phyloP scores from a whole-genome alignment of 92 coral and sea anemone genomes.

The Porites cylindrica region DNA sequence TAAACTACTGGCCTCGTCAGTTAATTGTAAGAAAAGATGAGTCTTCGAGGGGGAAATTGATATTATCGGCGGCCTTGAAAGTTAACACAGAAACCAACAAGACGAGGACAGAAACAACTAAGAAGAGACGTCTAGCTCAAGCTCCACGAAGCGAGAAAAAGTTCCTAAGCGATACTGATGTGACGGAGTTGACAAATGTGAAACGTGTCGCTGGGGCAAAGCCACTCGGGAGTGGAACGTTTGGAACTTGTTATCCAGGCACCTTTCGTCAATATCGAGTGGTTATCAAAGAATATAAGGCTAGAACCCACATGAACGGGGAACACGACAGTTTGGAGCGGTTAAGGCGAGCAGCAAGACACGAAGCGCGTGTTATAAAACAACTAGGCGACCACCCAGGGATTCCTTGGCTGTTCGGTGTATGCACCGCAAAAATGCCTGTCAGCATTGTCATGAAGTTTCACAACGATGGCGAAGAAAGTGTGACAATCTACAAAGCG shows the following conservation, averaged over 20 bases:
- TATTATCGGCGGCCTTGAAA: slow-evolving; percentile 14
- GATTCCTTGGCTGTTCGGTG: slow-evolving; percentile 49
- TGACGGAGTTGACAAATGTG: slow-evolving; percentile 27
- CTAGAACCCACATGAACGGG: neutral
- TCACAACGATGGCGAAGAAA: slow-evolving; percentile 19
- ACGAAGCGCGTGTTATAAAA: slow-evolving; percentile 37
- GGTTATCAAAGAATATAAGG: slow-evolving; percentile 44
- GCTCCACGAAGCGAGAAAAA: neutral
- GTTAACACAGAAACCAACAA: neutral
- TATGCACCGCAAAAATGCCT: no score
- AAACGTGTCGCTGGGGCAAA: slow-evolving; percentile 20
- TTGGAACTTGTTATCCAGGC: slow-evolving; percentile 51
- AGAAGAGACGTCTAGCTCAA: neutral
- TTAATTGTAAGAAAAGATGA: slow-evolving; percentile 20
- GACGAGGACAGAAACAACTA: neutral
- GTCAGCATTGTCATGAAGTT: neutral
- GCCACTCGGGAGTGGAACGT: slow-evolving; percentile 46
- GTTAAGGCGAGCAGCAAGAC: slow-evolving; percentile 25
- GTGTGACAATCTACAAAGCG: slow-evolving; percentile 52
- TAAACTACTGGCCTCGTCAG: neutral
- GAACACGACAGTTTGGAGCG: slow-evolving; percentile 2
- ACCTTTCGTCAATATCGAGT: slow-evolving; percentile 43
- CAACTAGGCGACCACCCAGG: slow-evolving; percentile 34
- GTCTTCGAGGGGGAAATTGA: slow-evolving; percentile 42
- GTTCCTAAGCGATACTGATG: neutral